Evolutionary conservation across 1,140 invertebrate species (phyloP), one percentile per base, ranked within the genome.

Genomic region (Probaryconus sp.): DNA sequence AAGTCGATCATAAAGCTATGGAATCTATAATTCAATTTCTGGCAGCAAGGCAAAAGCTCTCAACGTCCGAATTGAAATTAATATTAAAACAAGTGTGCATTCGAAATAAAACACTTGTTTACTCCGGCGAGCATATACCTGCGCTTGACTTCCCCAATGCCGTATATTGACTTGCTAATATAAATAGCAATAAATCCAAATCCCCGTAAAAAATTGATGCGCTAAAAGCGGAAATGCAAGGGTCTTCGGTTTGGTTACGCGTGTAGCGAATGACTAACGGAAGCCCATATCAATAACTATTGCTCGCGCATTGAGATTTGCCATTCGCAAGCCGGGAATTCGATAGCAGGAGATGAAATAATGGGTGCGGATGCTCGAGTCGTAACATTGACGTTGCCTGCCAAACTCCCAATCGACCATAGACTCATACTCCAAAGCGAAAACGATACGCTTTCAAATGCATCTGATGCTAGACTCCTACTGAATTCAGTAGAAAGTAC

Each of bases 281-380:
- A 86, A 84, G 53, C 80, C 61, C 75, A 80, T 84, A 84, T 85
- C 81, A 80, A 85, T 86, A 85, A 82, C 80, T 83, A 86, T 85
- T 74, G 78, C 33, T 75, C 68, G 69, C 78, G 69, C 64, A 77
- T 73, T 75, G 58, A 64, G 42, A 78, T 80, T 71, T 37, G 43
- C 30, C 47, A 20, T 47, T 35, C 11, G 28, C 28, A 28, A 42
- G 43, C n/a, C 37, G 28, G 9, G 28, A 30, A 5, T 30, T 30
- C 9, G 10, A n/a, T 30, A 30, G 28, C 30, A 18, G 74, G 71
- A 79, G 73, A 71, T 83, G 71, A 83, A 84, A 84, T 84, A 83
- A 83, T 83, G 80, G 79, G 65, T 68, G 73, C 80, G 79, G 81
- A 83, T 79, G 71, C 74, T 71, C 71, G 69, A 77, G 64, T 81